Conservation (phyloP, 2,113 vertebrate genomes). For the Plecturocebus donacophilus region DNA sequence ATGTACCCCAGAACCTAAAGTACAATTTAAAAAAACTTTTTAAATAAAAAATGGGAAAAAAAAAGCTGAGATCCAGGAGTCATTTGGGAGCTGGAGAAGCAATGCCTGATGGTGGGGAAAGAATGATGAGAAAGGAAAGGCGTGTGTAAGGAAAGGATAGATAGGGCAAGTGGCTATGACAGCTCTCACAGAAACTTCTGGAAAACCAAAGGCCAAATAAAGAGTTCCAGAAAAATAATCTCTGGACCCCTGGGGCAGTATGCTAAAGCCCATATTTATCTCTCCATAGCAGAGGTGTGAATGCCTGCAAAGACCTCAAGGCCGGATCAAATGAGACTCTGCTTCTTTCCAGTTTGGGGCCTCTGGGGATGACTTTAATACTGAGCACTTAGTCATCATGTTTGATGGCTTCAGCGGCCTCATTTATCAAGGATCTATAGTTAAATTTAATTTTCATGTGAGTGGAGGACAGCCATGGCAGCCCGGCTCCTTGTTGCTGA, state of each 20-base stretch:
- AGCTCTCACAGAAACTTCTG: not conserved
- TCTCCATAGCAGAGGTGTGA: conserved; percentile 45
- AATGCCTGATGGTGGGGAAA: not conserved
- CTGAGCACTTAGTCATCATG: conserved; percentile 85
- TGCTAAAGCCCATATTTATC: conserved; percentile 36
- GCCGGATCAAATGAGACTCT: conserved; percentile 75
- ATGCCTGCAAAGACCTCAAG: conserved; percentile 64
- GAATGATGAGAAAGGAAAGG: not conserved
- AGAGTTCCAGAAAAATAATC: conserved; percentile 47
- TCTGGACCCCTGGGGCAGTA: not conserved
- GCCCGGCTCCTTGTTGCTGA: conserved; percentile 82
- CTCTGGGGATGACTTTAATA: conserved; percentile 80
- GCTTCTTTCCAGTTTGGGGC: conserved; percentile 69
- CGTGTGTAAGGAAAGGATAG: not conserved
- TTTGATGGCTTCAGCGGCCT: conserved; percentile 81
- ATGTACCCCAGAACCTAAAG: no score
- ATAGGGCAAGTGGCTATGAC: not conserved
- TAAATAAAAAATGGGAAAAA: no score
- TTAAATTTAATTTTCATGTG: conserved; percentile 88
- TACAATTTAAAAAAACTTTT: no score
- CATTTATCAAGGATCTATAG: conserved; percentile 88
- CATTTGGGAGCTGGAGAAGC: not conserved
- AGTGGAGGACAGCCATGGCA: conserved; percentile 83
- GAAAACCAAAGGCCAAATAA: conserved; percentile 26
- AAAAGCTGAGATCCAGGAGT: not conserved